Percentiles rank a stretch among this genome's conserved stretches.
Conservation (phyloP, 37 sponge, comb jelly and placozoan genomes). For the Amphimedon queenslandica region DNA sequence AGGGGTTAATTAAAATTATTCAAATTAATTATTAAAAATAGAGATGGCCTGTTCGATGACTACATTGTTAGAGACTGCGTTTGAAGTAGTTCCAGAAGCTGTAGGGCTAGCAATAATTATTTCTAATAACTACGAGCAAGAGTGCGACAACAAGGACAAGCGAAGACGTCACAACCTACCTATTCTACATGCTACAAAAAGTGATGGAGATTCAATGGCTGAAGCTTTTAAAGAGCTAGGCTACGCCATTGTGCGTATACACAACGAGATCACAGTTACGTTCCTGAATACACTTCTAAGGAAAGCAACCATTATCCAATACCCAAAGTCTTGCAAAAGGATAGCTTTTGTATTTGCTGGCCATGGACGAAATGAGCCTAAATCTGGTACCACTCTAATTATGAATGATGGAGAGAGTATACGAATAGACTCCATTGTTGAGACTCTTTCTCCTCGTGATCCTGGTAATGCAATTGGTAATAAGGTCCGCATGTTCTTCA, state of each 20-base stretch:
- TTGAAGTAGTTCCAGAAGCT: background rate
- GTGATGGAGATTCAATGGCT: background rate
- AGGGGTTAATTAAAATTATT: no score
- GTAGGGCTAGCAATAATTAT: conserved; percentile 43
- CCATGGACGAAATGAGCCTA: no score
- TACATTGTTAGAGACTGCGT: no score
- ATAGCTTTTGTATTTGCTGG: conserved; percentile 34
- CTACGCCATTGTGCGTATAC: conserved; percentile 5
- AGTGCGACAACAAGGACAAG: background rate
- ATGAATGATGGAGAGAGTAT: background rate
- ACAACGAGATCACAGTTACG: background rate
- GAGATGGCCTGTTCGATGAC: no score
- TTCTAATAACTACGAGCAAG: background rate
- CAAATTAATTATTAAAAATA: no score
- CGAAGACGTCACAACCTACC: no score
- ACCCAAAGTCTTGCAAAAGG: conserved; percentile 18
- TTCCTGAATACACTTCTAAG: conserved; percentile 10
- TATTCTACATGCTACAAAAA: conserved; percentile 5
- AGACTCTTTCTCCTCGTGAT: background rate
- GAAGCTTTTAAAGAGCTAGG: conserved; percentile 12
- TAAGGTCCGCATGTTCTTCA: conserved; percentile 35
- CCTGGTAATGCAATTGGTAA: background rate
- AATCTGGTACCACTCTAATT: background rate
- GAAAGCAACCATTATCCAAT: background rate
- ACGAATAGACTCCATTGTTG: background rate